Evolutionary conservation across 2,113 vertebrate genomes (phyloP), one percentile per base, ranked within the genome.

Genomic region (Willisornis vidua): DNA sequence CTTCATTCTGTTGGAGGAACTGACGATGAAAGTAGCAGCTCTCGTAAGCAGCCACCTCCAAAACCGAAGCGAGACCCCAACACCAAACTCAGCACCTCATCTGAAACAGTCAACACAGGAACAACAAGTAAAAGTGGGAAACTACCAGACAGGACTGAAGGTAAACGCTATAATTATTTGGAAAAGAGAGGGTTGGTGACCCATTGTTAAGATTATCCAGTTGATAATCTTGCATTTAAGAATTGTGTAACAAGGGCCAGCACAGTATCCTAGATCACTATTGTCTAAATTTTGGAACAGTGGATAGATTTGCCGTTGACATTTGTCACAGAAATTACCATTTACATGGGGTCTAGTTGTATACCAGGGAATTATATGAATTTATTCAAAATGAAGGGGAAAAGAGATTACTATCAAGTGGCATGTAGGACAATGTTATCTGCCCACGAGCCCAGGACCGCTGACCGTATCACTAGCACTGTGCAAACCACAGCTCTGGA

Each of bases 11-110:
- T 99, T 7, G 99, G 99, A 11, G 99, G 99, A 52, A 98, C 97
- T 0, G 99, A 99, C 2, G 99, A 99, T 0, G 99, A 99, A 52
- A 98, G 98, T 73, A 98, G 98, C 59, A 98, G 98, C 88, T 99
- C 98, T 59, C 98, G 99, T 37, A 99, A 99, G 97, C 99, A 99
- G 43, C 99, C 99, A 0, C 99, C 99, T 4, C 99, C 99, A 19
- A 99, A 99, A 97, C 99, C 99, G 37, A 99, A 98, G 92, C 95
- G 99, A 95, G 99, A 99, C 94, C 99, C 99, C 77, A 99, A 97
- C 97, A 99, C 99, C 96, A 99, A 99, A 97, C 96, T 99, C 91
- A 99, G 99, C 98, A 99, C 98, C 84, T 99, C 99, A 2, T 99
- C 99, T 3, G 99, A 99, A 98, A 98, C 98, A 0, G 99, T 99